Base-by-base conservation (phyloP, 2,113 vertebrate genomes). In the Pandion haliaetus region DNA sequence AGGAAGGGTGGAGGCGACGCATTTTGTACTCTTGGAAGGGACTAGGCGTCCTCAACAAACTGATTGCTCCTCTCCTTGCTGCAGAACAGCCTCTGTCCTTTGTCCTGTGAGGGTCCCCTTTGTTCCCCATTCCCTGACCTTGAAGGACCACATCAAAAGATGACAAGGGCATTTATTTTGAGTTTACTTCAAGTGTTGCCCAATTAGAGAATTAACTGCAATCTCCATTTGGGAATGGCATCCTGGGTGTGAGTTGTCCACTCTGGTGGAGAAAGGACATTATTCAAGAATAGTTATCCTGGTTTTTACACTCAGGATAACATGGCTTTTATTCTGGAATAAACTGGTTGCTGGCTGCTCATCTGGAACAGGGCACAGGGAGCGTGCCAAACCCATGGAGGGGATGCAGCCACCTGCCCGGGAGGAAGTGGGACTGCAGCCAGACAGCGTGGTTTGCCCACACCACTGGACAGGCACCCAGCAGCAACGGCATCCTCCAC, bases 1-100 rank as follows among this genome's bases (percentile, higher is more conserved):
- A 95, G 93, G 95, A 97, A 97, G 94, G 94, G 94, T 77, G 95
- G 93, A 95, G 92, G 49, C 38, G 0, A 61, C 0, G 4, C 2
- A 0, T 67, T 94, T 85, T 95, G 95, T 91, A 58, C 94, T 95
- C 84, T 86, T 91, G 93, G 91, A 97, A 89, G 58, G 95, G 92
- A 95, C 96, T 59, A 31, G 57, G 52, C 2, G 78, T 93, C 86
- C 94, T 92, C 18, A 0, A 38, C 82, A 86, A 83, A 66, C 47
- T 0, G 3, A 78, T 70, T 32, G 14, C 71, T 89, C 58, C 54
- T 72, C 89, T 94, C 5, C 4, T 26, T 59, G 38, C 44, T 72
- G 61, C 65, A 67, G 87, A 87, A 20, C 4, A 0, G 14, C 47
- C 54, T 40, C 79, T 70, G 45, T 25, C n/a, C 55, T 61, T 42